Conservation (phyloP, 37 sponge, comb jelly and placozoan species). For the Bolinopsis microptera region DNA sequence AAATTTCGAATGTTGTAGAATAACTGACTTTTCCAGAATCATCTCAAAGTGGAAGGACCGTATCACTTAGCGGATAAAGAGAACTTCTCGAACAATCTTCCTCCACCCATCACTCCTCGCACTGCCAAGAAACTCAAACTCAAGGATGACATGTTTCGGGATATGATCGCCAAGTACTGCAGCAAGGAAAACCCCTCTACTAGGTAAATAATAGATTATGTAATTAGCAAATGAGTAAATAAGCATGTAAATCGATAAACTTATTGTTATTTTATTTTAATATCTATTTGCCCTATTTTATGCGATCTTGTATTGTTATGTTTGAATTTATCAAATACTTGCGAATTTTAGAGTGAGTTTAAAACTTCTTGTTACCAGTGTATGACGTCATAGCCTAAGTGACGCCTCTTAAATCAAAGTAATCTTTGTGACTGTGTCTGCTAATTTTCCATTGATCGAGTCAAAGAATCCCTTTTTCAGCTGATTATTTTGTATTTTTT, state of each 20-base stretch:
- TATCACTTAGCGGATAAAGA: background rate
- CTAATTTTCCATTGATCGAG: too few relatives aligned
- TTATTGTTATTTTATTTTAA: background rate
- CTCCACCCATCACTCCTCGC: conserved; percentile 45
- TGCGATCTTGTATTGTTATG: too few relatives aligned
- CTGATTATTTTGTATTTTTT: too few relatives aligned
- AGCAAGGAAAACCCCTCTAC: conserved; percentile 18
- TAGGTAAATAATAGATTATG: background rate
- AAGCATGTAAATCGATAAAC: background rate
- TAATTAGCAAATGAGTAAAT: background rate
- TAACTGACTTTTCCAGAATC: background rate
- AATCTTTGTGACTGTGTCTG: too few relatives aligned
- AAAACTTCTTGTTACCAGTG: too few relatives aligned
- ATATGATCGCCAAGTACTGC: conserved; percentile 65
- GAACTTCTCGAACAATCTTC: background rate
- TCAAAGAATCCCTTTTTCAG: too few relatives aligned
- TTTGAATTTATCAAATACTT: too few relatives aligned
- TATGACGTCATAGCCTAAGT: too few relatives aligned
- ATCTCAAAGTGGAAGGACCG: background rate
- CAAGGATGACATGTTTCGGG: conserved; percentile 45
- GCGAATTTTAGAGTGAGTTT: too few relatives aligned
- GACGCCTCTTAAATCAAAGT: too few relatives aligned
- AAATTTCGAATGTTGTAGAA: background rate
- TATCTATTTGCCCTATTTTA: too few relatives aligned
- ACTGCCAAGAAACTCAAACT: conserved; percentile 66